A percentile compares a stretch with the other conserved stretches of the same genome.
Evolutionary conservation across 2,113 vertebrate species (phyloP).

Genomic region (Peucedramus taeniatus): DNA sequence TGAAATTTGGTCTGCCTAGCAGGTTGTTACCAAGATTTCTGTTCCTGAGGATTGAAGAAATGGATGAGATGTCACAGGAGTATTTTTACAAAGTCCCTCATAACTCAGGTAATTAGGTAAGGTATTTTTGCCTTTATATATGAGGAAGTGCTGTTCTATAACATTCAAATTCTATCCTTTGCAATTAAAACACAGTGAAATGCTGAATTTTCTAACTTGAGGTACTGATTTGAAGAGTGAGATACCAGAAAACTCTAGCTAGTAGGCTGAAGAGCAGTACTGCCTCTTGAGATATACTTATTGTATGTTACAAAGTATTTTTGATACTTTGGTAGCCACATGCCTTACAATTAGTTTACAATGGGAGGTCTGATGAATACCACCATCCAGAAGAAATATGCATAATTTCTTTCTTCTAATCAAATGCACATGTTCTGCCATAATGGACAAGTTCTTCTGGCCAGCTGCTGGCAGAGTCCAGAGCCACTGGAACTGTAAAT

Average conservation of each 20-base stretch:
- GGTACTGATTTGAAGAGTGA: background rate
- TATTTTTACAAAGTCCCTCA: background rate
- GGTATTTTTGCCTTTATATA: background rate
- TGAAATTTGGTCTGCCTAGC: background rate
- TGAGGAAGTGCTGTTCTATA: background rate
- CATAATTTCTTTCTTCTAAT: slow-evolving; percentile 63
- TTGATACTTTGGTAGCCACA: slow-evolving; percentile 4
- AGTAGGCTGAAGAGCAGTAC: background rate
- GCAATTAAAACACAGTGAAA: background rate
- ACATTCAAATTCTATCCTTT: background rate
- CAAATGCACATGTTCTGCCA: slow-evolving; percentile 63
- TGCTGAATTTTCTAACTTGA: background rate
- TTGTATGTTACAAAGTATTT: background rate
- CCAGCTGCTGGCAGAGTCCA: slow-evolving; percentile 57
- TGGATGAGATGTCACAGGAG: background rate
- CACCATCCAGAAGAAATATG: slow-evolving; percentile 39
- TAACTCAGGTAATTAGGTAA: background rate
- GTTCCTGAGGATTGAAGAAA: background rate
- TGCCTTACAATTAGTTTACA: slow-evolving; percentile 47
- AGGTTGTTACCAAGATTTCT: background rate
- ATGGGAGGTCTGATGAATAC: slow-evolving; percentile 38
- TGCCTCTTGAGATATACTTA: background rate
- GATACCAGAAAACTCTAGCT: background rate
- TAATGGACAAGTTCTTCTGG: slow-evolving; percentile 62
- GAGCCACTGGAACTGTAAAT: slow-evolving; percentile 72